phyloP scores from a whole-genome alignment of 1,140 invertebrate genomes.

The Heliconius nattereri region DNA sequence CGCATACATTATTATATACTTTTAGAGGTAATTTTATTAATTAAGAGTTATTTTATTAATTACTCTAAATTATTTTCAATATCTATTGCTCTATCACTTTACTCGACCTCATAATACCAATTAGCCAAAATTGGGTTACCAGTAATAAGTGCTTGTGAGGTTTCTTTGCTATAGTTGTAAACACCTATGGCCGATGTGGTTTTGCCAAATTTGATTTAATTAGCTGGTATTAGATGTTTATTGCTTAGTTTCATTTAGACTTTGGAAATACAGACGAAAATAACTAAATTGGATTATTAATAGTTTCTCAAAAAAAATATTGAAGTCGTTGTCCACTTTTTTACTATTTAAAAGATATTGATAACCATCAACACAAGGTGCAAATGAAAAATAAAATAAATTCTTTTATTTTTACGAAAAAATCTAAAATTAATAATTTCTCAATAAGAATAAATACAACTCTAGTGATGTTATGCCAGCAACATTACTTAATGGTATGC shows the following conservation, averaged over 20 bases:
- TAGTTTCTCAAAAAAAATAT: neutral
- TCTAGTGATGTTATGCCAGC: too few relatives aligned
- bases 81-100: neutral
- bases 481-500: too few relatives aligned
- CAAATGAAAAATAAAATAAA: too few relatives aligned
- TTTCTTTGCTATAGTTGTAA: neutral
- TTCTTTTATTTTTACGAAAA: too few relatives aligned
- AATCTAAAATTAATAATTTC: too few relatives aligned
- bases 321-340: neutral
- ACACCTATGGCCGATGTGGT: neutral
- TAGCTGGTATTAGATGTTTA: neutral
- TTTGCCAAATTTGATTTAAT: neutral
- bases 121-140: conserved; percentile 12
- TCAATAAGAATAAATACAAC: too few relatives aligned
- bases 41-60: too few relatives aligned
- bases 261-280: neutral
- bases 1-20: neutral
- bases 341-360: too few relatives aligned
- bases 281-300: too few relatives aligned
- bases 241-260: neutral
- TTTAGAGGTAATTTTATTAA: neutral
- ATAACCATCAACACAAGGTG: too few relatives aligned
- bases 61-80: too few relatives aligned
- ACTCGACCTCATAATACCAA: neutral
- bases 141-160: neutral